Evolutionary conservation across 2,797 vertebrate genomes (phyloP), one percentile per base, ranked within the genome.

Genomic region (Xenops minutus): DNA sequence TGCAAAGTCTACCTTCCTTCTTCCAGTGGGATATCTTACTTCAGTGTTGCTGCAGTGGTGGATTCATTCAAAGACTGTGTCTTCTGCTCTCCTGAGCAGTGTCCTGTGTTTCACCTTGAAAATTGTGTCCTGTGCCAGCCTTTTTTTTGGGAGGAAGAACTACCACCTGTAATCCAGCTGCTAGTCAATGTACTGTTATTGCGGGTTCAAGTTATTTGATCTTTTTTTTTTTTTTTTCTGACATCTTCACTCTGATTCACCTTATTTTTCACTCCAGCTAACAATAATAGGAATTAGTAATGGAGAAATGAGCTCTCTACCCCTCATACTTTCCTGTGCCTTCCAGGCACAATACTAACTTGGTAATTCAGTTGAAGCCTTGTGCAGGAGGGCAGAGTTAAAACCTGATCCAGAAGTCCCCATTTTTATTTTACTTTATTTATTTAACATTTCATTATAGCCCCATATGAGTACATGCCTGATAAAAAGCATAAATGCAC

Each of bases 131-230:
- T 84, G 3, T 91, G 89, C 81, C 85, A 94, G 64, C 64, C 59
- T 36, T 86, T 93, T 88, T 46, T 88, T 93, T 91, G 91, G 72
- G 93, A 97, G 52, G 81, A 79, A 97, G 83, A 88, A 52, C 58
- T 43, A 48, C 55, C 92, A 91, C 96, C 96, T 95, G 96, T 88
- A 85, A 83, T 66, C 41, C 61, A 74, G 67, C 59, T 55, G 55
- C 71, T 75, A 89, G 90, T 95, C 94, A 92, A 18, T 82, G 48
- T 86, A 76, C 83, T 96, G 30, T 94, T 98, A 95, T 91, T 98
- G 91, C 93, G 88, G 95, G 94, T 96, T 96, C 91, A 96, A 96
- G 92, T 96, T 97, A 72, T 63, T 93, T 88, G 89, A 89, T 88
- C 36, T 55, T 85, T 93, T 82, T 72, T 44, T 51, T 71, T 67